Base-by-base conservation (phyloP, 2,797 vertebrate species). In the Clarias pachynema region DNA sequence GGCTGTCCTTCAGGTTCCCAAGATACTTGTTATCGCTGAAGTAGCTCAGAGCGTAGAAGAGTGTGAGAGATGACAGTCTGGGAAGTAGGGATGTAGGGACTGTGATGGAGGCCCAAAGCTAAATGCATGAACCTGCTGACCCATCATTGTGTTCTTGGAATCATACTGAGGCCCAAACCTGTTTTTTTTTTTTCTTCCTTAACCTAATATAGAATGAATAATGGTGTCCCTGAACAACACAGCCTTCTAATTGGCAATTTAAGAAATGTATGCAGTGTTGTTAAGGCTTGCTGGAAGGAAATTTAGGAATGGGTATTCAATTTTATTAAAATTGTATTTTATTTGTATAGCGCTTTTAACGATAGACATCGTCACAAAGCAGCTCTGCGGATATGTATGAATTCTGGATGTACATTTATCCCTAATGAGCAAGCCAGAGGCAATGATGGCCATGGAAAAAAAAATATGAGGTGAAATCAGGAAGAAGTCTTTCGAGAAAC, bases 21-120 rank as follows among this genome's bases (percentile, higher is more conserved):
- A 49, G 87, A 90, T 86, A 86, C 86, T 89, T 90, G 89, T 90
- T 90, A 90, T 86, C 40, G 84, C 80, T 82, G 83, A 86, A 85
- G 86, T 82, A 69, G 69, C 81, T 63, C 40, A 69, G 68, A 87
- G 73, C 79, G 80, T 78, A 60, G 65, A 53, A 44, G 53, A 82
- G 72, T 86, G 60, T 73, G 44, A 84, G 81, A 82, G 69, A 40
- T 87, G 77, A 83, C 88, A 86, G 85, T 84, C 59, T 60, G 74
- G 82, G 63, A 68, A 65, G 49, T 29, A 37, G 81, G 73, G 68
- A 87, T 26, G 60, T 31, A 75, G 82, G 79, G 83, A 87, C 62
- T 70, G 34, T 82, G 81, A 84, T 65, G 77, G 18, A 73, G 34
- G 34, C 84, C 82, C 80, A 81, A 79, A 85, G 77, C 85, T 77